phyloP scores from a whole-genome alignment of 2,113 vertebrate genomes.

The Elephas maximus region DNA sequence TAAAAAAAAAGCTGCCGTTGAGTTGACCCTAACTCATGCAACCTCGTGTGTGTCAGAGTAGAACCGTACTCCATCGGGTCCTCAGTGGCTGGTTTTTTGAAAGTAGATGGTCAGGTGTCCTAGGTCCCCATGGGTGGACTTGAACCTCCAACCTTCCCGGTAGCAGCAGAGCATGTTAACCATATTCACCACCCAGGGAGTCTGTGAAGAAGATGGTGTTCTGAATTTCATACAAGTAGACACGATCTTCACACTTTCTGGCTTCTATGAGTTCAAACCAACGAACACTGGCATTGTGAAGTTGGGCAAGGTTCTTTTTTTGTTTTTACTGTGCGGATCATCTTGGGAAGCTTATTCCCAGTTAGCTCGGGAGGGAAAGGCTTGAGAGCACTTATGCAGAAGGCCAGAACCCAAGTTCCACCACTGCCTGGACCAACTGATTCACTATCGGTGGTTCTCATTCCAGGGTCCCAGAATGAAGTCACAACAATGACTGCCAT shows the following conservation, averaged over 20 bases:
- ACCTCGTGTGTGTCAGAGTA: too few relatives aligned
- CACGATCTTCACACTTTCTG: rapidly evolving
- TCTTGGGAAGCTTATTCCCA: not conserved
- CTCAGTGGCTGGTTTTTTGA: too few relatives aligned
- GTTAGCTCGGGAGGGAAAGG: not conserved
- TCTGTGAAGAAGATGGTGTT: not conserved
- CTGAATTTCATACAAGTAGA: not conserved
- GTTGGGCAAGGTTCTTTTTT: rapidly evolving
- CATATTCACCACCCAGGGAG: too few relatives aligned
- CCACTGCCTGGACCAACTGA: rapidly evolving
- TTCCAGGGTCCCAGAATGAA: rapidly evolving
- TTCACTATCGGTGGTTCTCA: not conserved
- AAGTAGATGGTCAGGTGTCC: too few relatives aligned
- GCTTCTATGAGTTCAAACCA: not conserved
- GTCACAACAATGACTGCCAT: rapidly evolving
- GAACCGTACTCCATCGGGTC: too few relatives aligned
- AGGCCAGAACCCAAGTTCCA: not conserved
- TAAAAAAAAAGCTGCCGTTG: too few relatives aligned
- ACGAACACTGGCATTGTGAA: rapidly evolving
- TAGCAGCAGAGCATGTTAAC: too few relatives aligned
- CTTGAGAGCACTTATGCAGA: rapidly evolving
- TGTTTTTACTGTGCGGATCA: not conserved
- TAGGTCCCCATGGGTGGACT: too few relatives aligned
- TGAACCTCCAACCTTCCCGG: too few relatives aligned
- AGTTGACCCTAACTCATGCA: too few relatives aligned